Evolutionary conservation across 1,140 invertebrate species (phyloP).

Genomic region (Pachypeltis micranthus): DNA sequence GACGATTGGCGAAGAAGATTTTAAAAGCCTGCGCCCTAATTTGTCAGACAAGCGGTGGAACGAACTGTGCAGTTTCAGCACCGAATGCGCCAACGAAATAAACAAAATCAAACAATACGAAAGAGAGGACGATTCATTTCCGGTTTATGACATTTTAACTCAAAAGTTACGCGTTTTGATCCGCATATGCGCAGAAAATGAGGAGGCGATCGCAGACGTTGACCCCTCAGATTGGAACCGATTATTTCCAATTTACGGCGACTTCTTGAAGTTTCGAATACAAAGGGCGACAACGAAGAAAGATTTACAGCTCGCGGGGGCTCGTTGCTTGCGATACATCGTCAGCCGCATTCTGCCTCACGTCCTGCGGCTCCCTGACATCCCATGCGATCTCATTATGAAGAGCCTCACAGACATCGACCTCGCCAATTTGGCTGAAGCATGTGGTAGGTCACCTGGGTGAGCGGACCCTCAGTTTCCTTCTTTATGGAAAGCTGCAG

Average conservation of each 20-base stretch:
- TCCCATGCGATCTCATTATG: background rate
- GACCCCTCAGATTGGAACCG: background rate
- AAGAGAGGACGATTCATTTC: background rate
- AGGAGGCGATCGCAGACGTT: background rate
- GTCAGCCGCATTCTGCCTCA: background rate
- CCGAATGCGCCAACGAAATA: background rate
- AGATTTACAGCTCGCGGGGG: background rate
- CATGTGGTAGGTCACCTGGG: no score
- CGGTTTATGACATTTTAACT: background rate
- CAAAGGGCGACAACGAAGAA: background rate
- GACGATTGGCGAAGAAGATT: background rate
- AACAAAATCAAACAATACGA: background rate
- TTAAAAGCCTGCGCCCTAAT: background rate
- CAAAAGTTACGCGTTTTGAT: background rate
- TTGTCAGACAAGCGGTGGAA: background rate
- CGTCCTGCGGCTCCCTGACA: background rate
- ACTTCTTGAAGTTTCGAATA: background rate
- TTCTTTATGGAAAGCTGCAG: no score
- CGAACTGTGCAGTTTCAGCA: background rate
- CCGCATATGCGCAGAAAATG: background rate
- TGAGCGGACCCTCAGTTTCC: no score
- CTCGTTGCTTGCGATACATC: background rate
- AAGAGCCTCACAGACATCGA: background rate
- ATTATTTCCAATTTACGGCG: background rate
- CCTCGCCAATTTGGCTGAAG: no score